Percentiles rank a stretch among this genome's conserved stretches.
Evolutionary conservation across 2,797 vertebrate genomes (phyloP).

Genomic region (Cossypha polioptera): DNA sequence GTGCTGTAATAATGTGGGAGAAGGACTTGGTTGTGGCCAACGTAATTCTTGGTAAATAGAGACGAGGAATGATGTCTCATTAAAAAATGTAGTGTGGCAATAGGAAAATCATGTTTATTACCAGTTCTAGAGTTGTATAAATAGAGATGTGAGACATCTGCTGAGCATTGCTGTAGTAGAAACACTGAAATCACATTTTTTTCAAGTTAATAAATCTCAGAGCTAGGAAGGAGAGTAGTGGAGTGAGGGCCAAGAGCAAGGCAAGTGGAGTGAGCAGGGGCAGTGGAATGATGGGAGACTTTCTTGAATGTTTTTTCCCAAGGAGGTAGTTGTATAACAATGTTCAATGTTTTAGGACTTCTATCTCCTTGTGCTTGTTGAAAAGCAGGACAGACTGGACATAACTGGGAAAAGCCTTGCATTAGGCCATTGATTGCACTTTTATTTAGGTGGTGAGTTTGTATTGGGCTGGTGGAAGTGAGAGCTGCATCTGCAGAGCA

Average conservation of each 20-base stretch:
- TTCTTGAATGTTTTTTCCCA: not conserved
- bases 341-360: not conserved
- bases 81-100: constrained; percentile 27
- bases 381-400: not conserved
- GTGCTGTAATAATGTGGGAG: not conserved
- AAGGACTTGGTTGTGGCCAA: not conserved
- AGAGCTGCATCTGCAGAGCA: not conserved
- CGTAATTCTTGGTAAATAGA: not conserved
- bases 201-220: not conserved
- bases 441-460: not conserved
- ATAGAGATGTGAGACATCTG: constrained; percentile 51
- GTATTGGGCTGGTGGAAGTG: not conserved
- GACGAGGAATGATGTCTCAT: constrained; percentile 35
- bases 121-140: constrained; percentile 40
- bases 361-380: not conserved
- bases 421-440: not conserved
- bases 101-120: constrained; percentile 45
- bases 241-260: not conserved
- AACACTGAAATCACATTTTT: not conserved
- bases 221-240: not conserved
- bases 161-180: constrained; percentile 2
- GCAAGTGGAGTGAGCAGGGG: not conserved
- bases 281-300: not conserved
- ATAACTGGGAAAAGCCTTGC: not conserved
- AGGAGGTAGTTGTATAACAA: not conserved